Conservation (phyloP, 2,113 vertebrate species). For the Puma concolor region DNA sequence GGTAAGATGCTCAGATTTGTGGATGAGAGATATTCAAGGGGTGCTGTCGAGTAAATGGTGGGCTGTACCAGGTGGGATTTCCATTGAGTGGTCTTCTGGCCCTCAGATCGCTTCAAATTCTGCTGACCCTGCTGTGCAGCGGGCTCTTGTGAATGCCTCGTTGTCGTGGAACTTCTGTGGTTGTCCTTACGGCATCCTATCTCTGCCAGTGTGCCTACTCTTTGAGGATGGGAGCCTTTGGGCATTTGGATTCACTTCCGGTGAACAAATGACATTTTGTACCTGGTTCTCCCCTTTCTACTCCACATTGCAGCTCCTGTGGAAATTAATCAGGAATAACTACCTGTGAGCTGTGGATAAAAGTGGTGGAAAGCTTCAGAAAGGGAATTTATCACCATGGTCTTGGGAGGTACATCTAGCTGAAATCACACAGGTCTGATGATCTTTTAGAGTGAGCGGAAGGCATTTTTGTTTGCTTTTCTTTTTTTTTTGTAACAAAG, state of each 20-base stretch:
- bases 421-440: constrained; percentile 14
- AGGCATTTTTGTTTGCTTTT: constrained; percentile 47
- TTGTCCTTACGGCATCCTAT: not conserved
- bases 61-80: not conserved
- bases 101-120: not conserved
- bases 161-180: not conserved
- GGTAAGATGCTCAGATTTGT: not conserved
- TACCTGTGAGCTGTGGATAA: not conserved
- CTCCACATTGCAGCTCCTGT: not conserved
- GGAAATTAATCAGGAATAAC: not conserved
- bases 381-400: not conserved
- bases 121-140: not conserved
- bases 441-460: constrained; percentile 19
- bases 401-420: not conserved
- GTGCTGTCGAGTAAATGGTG: not conserved
- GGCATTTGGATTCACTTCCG: not conserved
- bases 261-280: not conserved
- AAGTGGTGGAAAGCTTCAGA: not conserved
- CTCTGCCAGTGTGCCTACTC: not conserved
- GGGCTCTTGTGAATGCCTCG: not conserved
- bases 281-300: not conserved
- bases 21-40: not conserved
- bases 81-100: not conserved
- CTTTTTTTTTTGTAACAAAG: constrained; percentile 27
- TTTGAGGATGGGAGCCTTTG: not conserved